phyloP scores from a whole-genome alignment of 2,113 vertebrate species.

The Solea senegalensis region DNA sequence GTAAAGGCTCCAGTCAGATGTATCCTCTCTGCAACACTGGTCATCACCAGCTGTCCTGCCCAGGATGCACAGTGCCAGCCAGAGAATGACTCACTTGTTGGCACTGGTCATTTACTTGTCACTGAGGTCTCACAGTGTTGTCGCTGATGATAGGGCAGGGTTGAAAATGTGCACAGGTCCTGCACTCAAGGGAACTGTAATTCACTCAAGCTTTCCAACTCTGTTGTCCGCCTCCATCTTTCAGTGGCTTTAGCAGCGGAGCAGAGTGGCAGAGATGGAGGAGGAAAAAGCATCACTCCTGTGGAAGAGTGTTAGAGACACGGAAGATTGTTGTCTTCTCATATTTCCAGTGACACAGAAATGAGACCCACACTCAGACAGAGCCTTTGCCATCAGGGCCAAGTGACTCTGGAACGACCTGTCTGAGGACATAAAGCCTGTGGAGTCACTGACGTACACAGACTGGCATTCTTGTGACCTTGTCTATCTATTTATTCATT shows the following conservation, averaged over 20 bases:
- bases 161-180: background rate
- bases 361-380: no score
- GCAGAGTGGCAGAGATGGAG: background rate
- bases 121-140: slow-evolving; percentile 36
- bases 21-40: slow-evolving; percentile 12
- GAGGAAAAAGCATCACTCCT: no score
- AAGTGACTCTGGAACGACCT: no score
- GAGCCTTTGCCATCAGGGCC: no score
- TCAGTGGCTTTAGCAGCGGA: background rate
- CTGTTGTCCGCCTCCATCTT: background rate
- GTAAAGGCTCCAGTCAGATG: slow-evolving; percentile 23
- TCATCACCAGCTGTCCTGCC: slow-evolving; percentile 33
- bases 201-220: slow-evolving; percentile 34
- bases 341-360: no score
- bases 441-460: no score
- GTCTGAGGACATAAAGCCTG: no score
- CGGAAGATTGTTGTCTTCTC: no score
- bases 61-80: slow-evolving; percentile 41
- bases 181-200: slow-evolving; percentile 48
- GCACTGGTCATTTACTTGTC: slow-evolving; percentile 63
- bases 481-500: no score
- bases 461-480: no score
- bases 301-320: no score
- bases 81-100: slow-evolving; percentile 53
- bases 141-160: slow-evolving; percentile 62